A percentile compares a stretch with the other conserved stretches of the same genome.
These are phyloP conservation scores for Xylota segnis DNA, from an alignment of 2,888 invertebrate species.

Conservation along the genomic window DNA sequence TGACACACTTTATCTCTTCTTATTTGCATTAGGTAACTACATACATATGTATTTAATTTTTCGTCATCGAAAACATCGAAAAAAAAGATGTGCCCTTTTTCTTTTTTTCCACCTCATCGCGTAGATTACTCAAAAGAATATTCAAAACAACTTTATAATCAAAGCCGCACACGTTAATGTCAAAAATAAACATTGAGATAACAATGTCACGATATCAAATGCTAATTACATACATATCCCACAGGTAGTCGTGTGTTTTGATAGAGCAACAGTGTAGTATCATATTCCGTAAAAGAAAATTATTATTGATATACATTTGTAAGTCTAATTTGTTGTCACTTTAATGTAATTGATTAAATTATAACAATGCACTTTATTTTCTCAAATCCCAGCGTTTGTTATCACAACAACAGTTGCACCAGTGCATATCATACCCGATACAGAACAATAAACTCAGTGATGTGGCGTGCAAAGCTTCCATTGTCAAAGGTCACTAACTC, in stretches of 20 bases:
- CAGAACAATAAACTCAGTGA: constrained; percentile 6
- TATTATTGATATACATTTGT: constrained; percentile 10
- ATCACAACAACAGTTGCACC: constrained; percentile 12
- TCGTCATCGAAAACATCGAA: neutral
- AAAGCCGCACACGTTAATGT: constrained; percentile 3
- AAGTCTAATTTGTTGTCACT: constrained; percentile 30
- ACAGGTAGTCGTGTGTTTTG: constrained; percentile 6
- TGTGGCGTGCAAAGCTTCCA: constrained; percentile 23
- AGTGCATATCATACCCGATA: constrained; percentile 10
- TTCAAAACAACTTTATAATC: constrained; percentile 7
- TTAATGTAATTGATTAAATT: constrained; percentile 45
- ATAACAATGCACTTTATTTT: constrained; percentile 28
- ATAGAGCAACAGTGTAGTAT: neutral
- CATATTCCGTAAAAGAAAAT: constrained; percentile 5
- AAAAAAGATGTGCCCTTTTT: neutral
- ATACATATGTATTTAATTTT: neutral
- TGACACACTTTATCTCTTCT: too few species aligned
- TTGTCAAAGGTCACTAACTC: constrained; percentile 57
- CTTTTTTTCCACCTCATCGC: neutral
- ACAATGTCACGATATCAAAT: constrained; percentile 6
- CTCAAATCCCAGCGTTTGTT: constrained; percentile 1
- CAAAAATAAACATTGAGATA: constrained; percentile 23
- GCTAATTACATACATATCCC: constrained; percentile 17
- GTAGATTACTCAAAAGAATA: constrained; percentile 3
- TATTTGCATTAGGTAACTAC: too few species aligned